These are phyloP conservation scores for human (Homo sapiens) DNA, from an alignment of 2,113 vertebrate species.

Conservation along the genomic window DNA sequence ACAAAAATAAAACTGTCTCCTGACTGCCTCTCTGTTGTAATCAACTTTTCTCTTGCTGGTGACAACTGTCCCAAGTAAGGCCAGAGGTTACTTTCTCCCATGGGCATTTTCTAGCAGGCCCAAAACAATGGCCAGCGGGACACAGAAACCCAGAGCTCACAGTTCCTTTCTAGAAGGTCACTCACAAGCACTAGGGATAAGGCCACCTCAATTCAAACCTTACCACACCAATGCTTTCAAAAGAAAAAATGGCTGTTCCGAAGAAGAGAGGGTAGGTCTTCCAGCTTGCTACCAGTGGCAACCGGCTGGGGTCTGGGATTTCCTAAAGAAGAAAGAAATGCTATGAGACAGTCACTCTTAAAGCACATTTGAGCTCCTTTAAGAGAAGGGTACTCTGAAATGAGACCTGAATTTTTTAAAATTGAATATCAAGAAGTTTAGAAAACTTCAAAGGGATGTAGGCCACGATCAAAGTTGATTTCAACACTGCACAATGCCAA, in stretches of 20 bases:
- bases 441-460: slow-evolving; percentile 20
- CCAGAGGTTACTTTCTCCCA: neutral
- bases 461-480: neutral
- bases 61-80: neutral
- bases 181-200: neutral
- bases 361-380: neutral
- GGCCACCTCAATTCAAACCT: slow-evolving; percentile 29
- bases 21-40: neutral
- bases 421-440: neutral
- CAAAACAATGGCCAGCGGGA: neutral
- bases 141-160: neutral
- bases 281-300: slow-evolving; percentile 88
- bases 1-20: neutral
- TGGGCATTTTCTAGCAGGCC: neutral
- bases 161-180: neutral
- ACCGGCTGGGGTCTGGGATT: slow-evolving; percentile 86
- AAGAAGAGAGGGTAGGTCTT: slow-evolving; percentile 96
- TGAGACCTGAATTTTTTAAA: neutral
- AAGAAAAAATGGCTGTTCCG: slow-evolving; percentile 96
- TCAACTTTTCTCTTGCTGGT: neutral
- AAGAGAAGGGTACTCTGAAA: neutral
- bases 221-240: slow-evolving; percentile 99
- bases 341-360: neutral
- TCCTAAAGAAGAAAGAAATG: slow-evolving; percentile 81
- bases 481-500: neutral